Evolutionary conservation across 2,888 invertebrate genomes (phyloP), one percentile per base, ranked within the genome.

Genomic region (Rhagophthalmus giganteus): DNA sequence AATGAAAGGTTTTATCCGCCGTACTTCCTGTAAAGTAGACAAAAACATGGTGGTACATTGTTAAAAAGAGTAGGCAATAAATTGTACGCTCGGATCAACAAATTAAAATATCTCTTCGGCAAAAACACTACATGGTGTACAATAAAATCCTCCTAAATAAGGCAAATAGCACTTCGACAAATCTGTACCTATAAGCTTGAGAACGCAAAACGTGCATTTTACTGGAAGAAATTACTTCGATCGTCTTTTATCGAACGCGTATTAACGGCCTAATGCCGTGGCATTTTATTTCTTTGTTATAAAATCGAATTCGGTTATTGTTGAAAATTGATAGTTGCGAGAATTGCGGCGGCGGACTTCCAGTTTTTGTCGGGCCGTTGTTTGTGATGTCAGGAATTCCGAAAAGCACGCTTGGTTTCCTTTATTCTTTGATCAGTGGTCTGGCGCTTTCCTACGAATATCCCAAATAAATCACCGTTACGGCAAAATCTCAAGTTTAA

Each of bases 101-200:
- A 28, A 44, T 50, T 30, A 38, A 52, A 55, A 44, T 24, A 28
- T 42, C 24, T 35, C 14, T 7, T 31, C 37, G 44, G 32, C 40
- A 55, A 48, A 48, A 51, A 51, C 38, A 50, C 50, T 32, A 45
- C 51, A 40, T 49, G 41, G 50, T 39, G 30, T 42, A n/a, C n/a
- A n/a, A n/a, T n/a, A n/a, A 46, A 33, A 20, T 41, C 31, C 35
- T 13, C 13, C 51, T 55, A 55, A 55, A 55, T 55, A 51, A 47
- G 55, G 52, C 47, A 40, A 55, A 55, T 55, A 48, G 51, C 3
- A 20, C 20, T 20, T 20, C 48, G 41, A 11, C 39, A 37, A 27
- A 42, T n/a, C n/a, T n/a, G 47, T 26, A 16, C 31, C 16, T 13
- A 16, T 30, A 33, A 33, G 27, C 49, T 37, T 31, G 25, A 46